Base-by-base conservation (phyloP, 2,113 vertebrate genomes). In the Oryzias curvinotus region DNA sequence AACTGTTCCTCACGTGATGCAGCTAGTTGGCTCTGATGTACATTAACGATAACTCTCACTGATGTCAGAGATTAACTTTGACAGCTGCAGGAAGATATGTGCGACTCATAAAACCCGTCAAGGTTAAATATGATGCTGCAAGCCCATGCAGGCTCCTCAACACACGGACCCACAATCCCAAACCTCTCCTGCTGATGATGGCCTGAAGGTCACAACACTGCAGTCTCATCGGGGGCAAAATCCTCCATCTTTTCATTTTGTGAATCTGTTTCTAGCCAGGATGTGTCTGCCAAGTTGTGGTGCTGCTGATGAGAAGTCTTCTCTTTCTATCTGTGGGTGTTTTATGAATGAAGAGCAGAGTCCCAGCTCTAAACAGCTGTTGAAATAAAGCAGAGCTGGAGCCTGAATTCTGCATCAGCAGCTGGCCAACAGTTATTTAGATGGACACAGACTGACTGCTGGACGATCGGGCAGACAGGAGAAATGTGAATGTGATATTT, bases 401-500 rank as follows among this genome's bases (percentile, higher is more conserved):
- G 52, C 75, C 70, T 56, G 68, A 65, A 73, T 58, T 48, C 48
- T 53, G 65, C 36, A 51, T 44, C 67, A 51, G 57, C 43, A 46
- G n/a, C 59, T 75, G 81, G 65, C 68, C 78, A 73, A 62, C 63
- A 52, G 62, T 62, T 23, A 57, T 47, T 71, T 30, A 44, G 66
- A 46, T 45, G 77, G 57, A 55, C 62, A 62, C 48, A 62, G 68
- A 55, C 30, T 45, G 68, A 66, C 46, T 55, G 61, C 48, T 61
- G 63, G 62, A 28, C 61, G 16, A 59, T 53, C 41, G 23, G 51
- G 52, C 68, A 57, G 61, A 54, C 42, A 23, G 67, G 52, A 69
- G 77, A 71, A 82, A 70, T 45, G 52, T 36, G 45, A 81, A 85
- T 87, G 59, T 65, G 84, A 79, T 86, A 87, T 87, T 87, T 80